Percentiles rank a stretch among this genome's conserved stretches.
phyloP scores from a whole-genome alignment of 2,797 vertebrate genomes.

The Chaunax sp. region DNA sequence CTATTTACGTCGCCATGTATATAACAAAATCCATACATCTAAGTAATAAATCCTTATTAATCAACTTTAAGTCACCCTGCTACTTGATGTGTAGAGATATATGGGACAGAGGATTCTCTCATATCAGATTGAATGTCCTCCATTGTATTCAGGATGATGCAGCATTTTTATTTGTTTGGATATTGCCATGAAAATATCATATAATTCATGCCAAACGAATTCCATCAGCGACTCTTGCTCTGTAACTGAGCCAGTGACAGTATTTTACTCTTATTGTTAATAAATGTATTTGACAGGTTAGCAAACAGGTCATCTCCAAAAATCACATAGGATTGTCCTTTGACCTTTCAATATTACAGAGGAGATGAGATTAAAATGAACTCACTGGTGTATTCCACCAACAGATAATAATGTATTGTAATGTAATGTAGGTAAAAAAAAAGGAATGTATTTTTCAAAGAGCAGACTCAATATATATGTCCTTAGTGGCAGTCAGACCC shows the following conservation, averaged over 20 bases:
- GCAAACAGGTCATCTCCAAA: constrained; percentile 21
- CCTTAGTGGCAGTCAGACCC: background rate
- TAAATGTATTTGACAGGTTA: constrained; percentile 6
- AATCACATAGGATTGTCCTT: constrained; percentile 38
- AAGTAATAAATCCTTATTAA: background rate
- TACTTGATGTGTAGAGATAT: background rate
- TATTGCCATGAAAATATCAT: background rate
- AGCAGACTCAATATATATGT: background rate
- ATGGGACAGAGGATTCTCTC: background rate
- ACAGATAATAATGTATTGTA: background rate
- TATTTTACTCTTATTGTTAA: background rate
- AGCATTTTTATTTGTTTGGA: background rate
- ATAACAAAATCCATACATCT: background rate
- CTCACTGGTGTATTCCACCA: background rate
- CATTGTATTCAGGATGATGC: background rate
- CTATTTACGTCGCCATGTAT: background rate
- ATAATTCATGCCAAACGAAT: too few relatives aligned
- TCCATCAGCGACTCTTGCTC: too few relatives aligned
- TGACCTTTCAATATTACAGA: constrained; percentile 56
- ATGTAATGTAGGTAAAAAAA: background rate
- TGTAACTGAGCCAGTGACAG: background rate
- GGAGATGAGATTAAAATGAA: constrained; percentile 45
- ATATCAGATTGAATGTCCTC: background rate
- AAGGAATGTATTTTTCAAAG: too few relatives aligned
- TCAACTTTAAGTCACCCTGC: background rate